These are phyloP conservation scores for Xiphophorus birchmanni DNA, from an alignment of 2,797 vertebrate species.

Conservation along the genomic window DNA sequence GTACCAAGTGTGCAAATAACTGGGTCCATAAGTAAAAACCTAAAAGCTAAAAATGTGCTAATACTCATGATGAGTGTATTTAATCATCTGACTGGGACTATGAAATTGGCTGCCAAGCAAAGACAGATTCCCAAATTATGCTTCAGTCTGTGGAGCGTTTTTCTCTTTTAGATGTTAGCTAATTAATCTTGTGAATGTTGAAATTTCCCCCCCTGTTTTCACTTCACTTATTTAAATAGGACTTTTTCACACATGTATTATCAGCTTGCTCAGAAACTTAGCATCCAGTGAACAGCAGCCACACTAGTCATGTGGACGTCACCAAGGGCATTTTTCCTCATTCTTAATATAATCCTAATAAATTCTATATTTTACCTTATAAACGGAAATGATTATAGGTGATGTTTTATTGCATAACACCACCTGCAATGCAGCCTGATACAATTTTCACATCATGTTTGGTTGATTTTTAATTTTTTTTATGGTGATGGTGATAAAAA, in stretches of 20 bases:
- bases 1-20: neutral
- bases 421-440: neutral
- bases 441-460: neutral
- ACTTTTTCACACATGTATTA: neutral
- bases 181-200: slow-evolving; percentile 7
- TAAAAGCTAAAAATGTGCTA: neutral
- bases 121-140: slow-evolving; percentile 15
- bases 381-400: neutral
- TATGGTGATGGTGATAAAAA: neutral
- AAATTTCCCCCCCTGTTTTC: neutral
- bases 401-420: neutral
- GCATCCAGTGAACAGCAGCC: neutral
- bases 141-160: neutral
- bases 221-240: neutral
- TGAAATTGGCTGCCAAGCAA: neutral
- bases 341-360: neutral
- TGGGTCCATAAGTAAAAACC: neutral
- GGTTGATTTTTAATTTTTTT: neutral
- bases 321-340: neutral
- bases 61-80: neutral
- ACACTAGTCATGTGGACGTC: neutral
- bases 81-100: neutral
- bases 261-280: neutral
- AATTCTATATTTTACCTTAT: neutral
- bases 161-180: slow-evolving; percentile 1